These are phyloP conservation scores for Myripristis murdjan DNA, from an alignment of 2,797 vertebrate genomes.

Conservation along the genomic window DNA sequence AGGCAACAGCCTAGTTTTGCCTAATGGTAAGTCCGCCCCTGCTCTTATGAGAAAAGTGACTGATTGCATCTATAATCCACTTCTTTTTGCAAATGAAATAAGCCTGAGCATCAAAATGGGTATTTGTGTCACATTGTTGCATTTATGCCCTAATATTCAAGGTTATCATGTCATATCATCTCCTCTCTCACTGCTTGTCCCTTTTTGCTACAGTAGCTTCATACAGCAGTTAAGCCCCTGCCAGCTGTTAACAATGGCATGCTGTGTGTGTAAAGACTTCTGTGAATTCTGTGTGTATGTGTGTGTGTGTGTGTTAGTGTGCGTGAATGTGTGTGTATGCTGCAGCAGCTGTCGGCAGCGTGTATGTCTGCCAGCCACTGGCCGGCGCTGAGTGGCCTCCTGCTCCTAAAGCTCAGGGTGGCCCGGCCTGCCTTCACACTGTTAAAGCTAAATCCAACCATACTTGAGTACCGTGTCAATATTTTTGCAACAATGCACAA, in stretches of 20 bases:
- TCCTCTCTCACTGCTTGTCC: conserved; percentile 62
- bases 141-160: conserved; percentile 59
- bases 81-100: background rate
- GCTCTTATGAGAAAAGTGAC: background rate
- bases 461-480: conserved; percentile 18
- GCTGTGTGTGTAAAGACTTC: conserved; percentile 67
- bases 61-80: background rate
- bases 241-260: conserved; percentile 82
- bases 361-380: conserved; percentile 45
- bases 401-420: conserved; percentile 53
- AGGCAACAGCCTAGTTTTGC: no score
- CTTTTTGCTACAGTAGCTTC: conserved; percentile 38
- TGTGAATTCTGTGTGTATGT: conserved; percentile 28
- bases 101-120: conserved; percentile 21
- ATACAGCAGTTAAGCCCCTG: conserved; percentile 73
- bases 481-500: conserved; percentile 12
- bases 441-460: conserved; percentile 44
- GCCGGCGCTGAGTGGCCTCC: conserved; percentile 45
- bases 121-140: conserved; percentile 64
- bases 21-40: no score
- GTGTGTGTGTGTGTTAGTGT: conserved; percentile 32
- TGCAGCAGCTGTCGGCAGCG: conserved; percentile 68
- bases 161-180: conserved; percentile 63
- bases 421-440: conserved; percentile 31
- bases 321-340: conserved; percentile 32